phyloP scores from a whole-genome alignment of 2,888 invertebrate genomes.

The Diaprepes abbreviatus region DNA sequence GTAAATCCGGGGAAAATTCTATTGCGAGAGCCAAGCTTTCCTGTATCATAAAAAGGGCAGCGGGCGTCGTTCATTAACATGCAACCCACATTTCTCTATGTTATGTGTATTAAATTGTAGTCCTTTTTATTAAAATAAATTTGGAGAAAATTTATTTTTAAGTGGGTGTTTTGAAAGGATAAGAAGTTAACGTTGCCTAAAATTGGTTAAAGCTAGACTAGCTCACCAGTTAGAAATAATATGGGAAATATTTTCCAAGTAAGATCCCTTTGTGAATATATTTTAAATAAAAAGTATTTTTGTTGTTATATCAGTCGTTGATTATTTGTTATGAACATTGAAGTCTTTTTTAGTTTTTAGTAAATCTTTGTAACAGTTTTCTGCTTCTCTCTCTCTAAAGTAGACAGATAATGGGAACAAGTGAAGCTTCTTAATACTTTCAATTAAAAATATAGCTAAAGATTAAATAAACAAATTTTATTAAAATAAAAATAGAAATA shows the following conservation, averaged over 20 bases:
- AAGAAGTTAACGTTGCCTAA: constrained; percentile 6
- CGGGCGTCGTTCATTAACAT: constrained; percentile 31
- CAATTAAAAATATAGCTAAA: no score
- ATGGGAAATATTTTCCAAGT: no score
- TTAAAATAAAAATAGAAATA: neutral
- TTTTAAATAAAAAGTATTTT: no score
- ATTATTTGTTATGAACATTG: no score
- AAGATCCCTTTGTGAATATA: no score
- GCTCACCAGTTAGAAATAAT: neutral
- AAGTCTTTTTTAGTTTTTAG: no score
- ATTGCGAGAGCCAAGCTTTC: constrained; percentile 17
- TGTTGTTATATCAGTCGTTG: no score
- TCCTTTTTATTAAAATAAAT: constrained; percentile 1
- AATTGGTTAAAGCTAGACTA: neutral
- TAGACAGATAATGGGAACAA: no score
- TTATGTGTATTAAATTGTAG: constrained; percentile 13
- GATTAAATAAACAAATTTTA: neutral
- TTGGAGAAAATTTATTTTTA: constrained; percentile 8
- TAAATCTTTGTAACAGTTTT: no score
- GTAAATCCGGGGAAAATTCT: constrained; percentile 14
- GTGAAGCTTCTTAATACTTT: no score
- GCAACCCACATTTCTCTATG: constrained; percentile 12
- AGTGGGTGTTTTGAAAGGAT: constrained; percentile 8
- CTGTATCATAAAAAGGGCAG: constrained; percentile 27
- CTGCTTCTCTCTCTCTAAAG: no score